Conservation (phyloP, 2,113 vertebrate species). For the Lophius piscatorius region DNA sequence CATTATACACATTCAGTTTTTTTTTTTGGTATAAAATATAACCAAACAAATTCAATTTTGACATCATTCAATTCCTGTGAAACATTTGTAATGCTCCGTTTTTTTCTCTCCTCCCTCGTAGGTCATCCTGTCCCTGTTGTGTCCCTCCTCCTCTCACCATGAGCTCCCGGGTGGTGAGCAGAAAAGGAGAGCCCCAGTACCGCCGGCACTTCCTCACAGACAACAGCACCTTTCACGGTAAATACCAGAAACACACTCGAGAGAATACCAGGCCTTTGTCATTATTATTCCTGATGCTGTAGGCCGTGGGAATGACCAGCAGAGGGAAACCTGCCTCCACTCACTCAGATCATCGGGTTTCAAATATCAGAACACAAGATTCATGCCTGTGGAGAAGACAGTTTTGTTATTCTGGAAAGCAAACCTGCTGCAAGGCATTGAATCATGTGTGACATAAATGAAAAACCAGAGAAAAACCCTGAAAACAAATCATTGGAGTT, state of each 20-base stretch:
- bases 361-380: too few relatives aligned
- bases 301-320: conserved; percentile 52
- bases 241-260: conserved; percentile 43
- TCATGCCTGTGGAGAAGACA: neutral
- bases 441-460: neutral
- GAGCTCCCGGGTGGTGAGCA: conserved; percentile 86
- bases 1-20: neutral
- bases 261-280: neutral
- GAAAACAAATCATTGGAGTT: too few relatives aligned
- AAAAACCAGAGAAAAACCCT: too few relatives aligned
- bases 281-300: conserved; percentile 6
- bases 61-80: neutral
- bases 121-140: neutral
- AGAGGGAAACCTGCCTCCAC: conserved; percentile 68
- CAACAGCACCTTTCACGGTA: conserved; percentile 92
- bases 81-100: neutral
- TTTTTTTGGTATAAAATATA: neutral
- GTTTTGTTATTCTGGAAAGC: neutral
- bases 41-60: neutral
- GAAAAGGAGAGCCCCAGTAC: conserved; percentile 85
- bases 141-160: conserved; percentile 62
- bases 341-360: neutral
- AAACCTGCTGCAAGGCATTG: neutral
- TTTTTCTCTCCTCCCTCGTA: conserved; percentile 7
- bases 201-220: conserved; percentile 92